Conservation (phyloP, 1,140 invertebrate species). For the Drosophila mojavensis region DNA sequence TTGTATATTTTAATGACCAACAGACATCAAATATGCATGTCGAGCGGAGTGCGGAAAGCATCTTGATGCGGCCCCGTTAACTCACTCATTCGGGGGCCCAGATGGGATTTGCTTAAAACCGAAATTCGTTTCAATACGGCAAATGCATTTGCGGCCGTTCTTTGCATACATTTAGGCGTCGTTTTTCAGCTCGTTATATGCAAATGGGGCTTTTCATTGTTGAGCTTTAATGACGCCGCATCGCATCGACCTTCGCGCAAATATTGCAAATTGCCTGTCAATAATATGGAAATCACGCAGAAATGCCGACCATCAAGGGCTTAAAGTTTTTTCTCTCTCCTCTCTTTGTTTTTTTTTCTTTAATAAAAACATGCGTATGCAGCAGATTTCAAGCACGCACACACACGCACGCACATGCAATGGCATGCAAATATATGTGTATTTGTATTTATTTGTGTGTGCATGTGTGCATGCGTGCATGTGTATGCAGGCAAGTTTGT, state of each 20-base stretch:
- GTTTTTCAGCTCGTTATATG: slow-evolving; percentile 28
- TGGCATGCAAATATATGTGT: not conserved
- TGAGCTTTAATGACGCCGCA: slow-evolving; percentile 28
- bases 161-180: slow-evolving; percentile 26
- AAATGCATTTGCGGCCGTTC: slow-evolving; percentile 9
- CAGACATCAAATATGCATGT: slow-evolving; percentile 52
- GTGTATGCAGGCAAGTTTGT: slow-evolving; percentile 24
- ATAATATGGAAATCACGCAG: slow-evolving; percentile 57
- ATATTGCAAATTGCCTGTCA: slow-evolving; percentile 58
- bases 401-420: not conserved
- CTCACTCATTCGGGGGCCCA: not conserved
- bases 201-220: slow-evolving; percentile 42
- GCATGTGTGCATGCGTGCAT: not conserved
- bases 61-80: not conserved
- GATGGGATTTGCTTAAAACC: not conserved
- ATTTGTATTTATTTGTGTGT: slow-evolving; percentile 25
- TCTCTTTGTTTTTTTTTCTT: not conserved
- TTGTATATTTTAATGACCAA: slow-evolving; percentile 64
- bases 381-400: not conserved
- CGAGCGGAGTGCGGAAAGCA: not conserved
- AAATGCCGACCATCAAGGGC: slow-evolving; percentile 46
- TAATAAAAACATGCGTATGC: slow-evolving; percentile 18
- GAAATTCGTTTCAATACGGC: slow-evolving; percentile 10
- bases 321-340: slow-evolving; percentile 21
- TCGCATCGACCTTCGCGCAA: slow-evolving; percentile 39